Evolutionary conservation across 2,888 invertebrate genomes (phyloP), one percentile per base, ranked within the genome.

Genomic region (Agrilus mali): DNA sequence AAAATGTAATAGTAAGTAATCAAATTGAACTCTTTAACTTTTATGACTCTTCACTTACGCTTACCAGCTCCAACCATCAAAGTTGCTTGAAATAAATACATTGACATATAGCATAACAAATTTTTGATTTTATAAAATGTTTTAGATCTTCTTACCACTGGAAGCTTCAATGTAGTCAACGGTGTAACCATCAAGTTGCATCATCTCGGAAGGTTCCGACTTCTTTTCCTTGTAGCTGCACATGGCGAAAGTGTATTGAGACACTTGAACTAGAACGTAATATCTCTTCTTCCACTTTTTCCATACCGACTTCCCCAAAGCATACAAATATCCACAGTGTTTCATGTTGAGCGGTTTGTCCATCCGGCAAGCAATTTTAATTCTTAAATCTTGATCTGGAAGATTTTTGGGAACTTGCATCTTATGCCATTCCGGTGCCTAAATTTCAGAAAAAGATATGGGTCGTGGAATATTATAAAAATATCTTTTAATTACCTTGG

Each of bases 191-290:
- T 99, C 98, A 45, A 98, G 74, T 69, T 97, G 96, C 88, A 97
- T 93, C 90, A 98, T 96, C 72, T 98, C 98, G 20, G 95, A 92
- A 12, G 98, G 98, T 68, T 99, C 97, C 17, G 93, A 88, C 71
- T 97, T 97, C 75, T 96, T 97, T 69, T 98, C 96, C 68, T 96
- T 89, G 68, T 97, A 98, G 58, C 94, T 96, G 72, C 98, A 99
- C 82, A 98, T 89, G 36, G 98, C 97, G 73, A 99, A 98, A 33
- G 97, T 97, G 70, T 99, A 98, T 72, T 99, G 98, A 48, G 96
- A 96, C 36, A 97, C 96, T 78, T 98, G 97, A 38, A 98, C 97
- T 52, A 98, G 73, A 51, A 97, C 95, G 77, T 89, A 96, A 69
- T 97, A 98, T 44, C 98, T 77, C 60, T 92, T 88, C 72, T 98